Percentiles rank a stretch among this genome's conserved stretches.
Evolutionary conservation across 2,797 vertebrate genomes (phyloP).

Genomic region (Heterohyrax brucei): DNA sequence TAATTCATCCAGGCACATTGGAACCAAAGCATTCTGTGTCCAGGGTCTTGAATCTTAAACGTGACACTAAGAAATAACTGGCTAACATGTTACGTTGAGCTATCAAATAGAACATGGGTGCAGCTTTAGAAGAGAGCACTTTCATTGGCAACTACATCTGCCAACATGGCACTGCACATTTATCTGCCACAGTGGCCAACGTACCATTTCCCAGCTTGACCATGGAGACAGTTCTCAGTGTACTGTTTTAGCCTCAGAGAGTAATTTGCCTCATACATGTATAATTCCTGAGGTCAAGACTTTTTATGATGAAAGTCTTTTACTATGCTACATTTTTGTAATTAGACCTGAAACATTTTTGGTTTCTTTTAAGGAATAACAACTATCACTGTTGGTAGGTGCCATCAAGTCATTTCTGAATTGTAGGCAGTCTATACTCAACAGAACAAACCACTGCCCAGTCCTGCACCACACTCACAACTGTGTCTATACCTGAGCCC

Average conservation of each 20-base stretch:
- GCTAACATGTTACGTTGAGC: neutral
- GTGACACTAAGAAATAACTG: neutral
- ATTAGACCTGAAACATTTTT: slow-evolving; percentile 21
- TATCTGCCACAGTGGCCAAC: neutral
- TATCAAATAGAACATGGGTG: neutral
- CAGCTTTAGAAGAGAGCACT: neutral
- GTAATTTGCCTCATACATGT: neutral
- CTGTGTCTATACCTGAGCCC: too few species aligned
- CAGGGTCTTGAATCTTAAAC: neutral
- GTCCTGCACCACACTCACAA: too few species aligned
- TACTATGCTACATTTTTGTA: neutral
- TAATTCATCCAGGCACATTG: too few species aligned
- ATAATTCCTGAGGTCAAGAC: neutral
- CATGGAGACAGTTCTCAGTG: neutral
- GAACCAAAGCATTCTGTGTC: neutral
- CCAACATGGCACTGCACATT: neutral
- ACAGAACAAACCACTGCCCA: too few species aligned
- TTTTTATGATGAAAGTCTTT: slow-evolving; percentile 16
- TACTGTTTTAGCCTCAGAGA: slow-evolving; percentile 8
- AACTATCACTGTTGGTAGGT: neutral
- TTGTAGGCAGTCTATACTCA: too few species aligned
- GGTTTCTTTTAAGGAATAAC: neutral
- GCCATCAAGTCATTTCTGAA: too few species aligned
- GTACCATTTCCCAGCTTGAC: neutral
- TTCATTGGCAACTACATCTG: neutral